Percentiles rank a stretch among this genome's conserved stretches.
phyloP scores from a whole-genome alignment of 2,797 vertebrate genomes.

The Aeoliscus strigatus region DNA sequence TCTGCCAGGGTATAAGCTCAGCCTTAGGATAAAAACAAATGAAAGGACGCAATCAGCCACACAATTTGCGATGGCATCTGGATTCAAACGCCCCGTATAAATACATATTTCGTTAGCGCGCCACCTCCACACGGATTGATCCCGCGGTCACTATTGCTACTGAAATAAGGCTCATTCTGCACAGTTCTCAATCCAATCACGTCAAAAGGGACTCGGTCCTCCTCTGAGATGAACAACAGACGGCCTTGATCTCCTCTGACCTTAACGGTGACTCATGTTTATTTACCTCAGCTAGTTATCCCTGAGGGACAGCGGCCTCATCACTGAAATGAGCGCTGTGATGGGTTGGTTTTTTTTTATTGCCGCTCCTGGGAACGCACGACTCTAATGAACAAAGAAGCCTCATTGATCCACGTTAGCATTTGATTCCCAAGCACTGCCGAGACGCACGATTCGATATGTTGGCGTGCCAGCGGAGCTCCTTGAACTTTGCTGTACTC shows the following conservation, averaged over 20 bases:
- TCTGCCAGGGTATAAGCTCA: slow-evolving; percentile 22
- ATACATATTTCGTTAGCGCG: slow-evolving; percentile 25
- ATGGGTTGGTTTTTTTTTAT: slow-evolving; percentile 28
- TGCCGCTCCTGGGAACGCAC: slow-evolving; percentile 30
- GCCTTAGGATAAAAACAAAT: slow-evolving; percentile 28
- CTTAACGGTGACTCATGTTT: slow-evolving; percentile 54
- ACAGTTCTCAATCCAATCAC: slow-evolving; percentile 24
- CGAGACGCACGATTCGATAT: slow-evolving; percentile 18
- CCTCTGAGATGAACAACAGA: slow-evolving; percentile 39
- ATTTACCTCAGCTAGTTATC: slow-evolving; percentile 44
- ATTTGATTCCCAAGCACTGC: slow-evolving; percentile 33
- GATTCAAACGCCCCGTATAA: too few relatives aligned
- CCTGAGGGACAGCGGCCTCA: slow-evolving; percentile 36
- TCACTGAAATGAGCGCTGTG: slow-evolving; percentile 39
- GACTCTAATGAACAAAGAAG: slow-evolving; percentile 54
- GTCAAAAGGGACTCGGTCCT: slow-evolving; percentile 24
- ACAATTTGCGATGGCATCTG: too few relatives aligned
- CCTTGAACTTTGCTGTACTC: slow-evolving; percentile 50
- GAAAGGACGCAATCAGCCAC: too few relatives aligned
- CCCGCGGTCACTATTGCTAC: not conserved
- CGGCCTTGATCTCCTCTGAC: slow-evolving; percentile 48
- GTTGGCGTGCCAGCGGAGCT: slow-evolving; percentile 28
- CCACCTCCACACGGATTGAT: too few relatives aligned
- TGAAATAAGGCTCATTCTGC: slow-evolving; percentile 23
- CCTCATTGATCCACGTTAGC: slow-evolving; percentile 54